Evolutionary conservation across 1,140 invertebrate species (phyloP), one percentile per base, ranked within the genome.

Genomic region (Goniozus legneri): DNA sequence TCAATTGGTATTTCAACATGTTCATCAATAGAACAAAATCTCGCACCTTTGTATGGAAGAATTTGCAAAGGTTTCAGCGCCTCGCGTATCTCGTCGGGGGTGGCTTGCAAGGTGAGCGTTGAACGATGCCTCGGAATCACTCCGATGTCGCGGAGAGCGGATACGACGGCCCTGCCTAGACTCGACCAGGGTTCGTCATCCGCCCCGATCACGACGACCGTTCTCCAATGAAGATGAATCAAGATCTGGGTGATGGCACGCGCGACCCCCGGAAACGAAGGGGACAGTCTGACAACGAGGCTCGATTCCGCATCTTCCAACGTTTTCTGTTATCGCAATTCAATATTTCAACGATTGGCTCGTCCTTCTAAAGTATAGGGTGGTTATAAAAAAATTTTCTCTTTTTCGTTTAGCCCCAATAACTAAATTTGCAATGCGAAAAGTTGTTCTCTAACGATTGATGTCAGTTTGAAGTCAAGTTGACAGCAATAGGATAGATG

Each of bases 181-280:
- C 56, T 73, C 32, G 60, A 62, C 76, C 76, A 78, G 15, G 71
- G 65, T 37, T 72, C 68, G 31, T 71, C 56, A 63, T 76, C 72
- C 35, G 67, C 65, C 40, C 66, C 60, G 40, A 76, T 63, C 12
- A 76, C 40, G 4, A 62, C 58, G 16, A 65, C 70, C 0, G 68
- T 62, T 50, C 71, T 76, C 73, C 73, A 76, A 42, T 64, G 59
- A 44, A 75, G 67, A 22, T 68, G 64, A 46, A 64, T 53, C 58
- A 76, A 67, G 52, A 75, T 65, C 54, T 73, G 60, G 1, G 64
- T 55, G 15, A 73, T 35, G 3, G 70, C 64, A 44, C 69, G 63
- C 16, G 69, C 71, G 34, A 75, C 50, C 18, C 61, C 62, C 18
- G 69, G 64, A 10, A 73, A 56, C 10, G 71, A 71, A 1, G 73